These are phyloP conservation scores for Apaloderma vittatum DNA, from an alignment of 2,113 vertebrate species.

Conservation along the genomic window DNA sequence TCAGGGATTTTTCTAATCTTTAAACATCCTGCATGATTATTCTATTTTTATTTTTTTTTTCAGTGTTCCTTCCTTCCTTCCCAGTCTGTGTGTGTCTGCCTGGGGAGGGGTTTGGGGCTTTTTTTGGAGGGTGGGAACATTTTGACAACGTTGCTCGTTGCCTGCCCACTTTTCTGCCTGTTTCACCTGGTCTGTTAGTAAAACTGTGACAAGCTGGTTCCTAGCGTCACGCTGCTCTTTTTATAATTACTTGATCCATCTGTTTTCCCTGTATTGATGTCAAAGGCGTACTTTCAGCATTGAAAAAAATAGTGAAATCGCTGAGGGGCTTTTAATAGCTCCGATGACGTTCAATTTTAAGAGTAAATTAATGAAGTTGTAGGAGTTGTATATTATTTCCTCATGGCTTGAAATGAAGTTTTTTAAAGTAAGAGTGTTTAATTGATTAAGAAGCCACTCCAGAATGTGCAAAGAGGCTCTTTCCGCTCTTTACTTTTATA, in stretches of 20 bases:
- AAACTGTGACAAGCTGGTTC: slow-evolving; percentile 30
- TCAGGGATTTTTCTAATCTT: not conserved
- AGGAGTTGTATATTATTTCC: not conserved
- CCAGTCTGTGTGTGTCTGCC: not conserved
- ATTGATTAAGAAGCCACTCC: slow-evolving; percentile 47
- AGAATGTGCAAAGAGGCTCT: not conserved
- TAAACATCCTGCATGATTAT: not conserved
- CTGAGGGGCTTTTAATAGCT: slow-evolving; percentile 42
- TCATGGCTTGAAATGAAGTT: slow-evolving; percentile 8
- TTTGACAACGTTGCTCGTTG: not conserved
- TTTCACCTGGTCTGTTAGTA: slow-evolving; percentile 2
- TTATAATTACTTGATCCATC: slow-evolving; percentile 14
- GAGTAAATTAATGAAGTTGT: slow-evolving; percentile 12
- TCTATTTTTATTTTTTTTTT: not conserved
- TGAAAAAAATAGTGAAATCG: slow-evolving; percentile 11
- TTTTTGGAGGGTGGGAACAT: not conserved
- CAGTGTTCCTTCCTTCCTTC: not conserved
- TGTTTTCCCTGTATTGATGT: slow-evolving; percentile 41
- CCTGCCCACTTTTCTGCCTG: not conserved
- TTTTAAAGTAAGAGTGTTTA: slow-evolving; percentile 13
- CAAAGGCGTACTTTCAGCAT: not conserved
- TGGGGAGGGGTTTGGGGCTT: no score
- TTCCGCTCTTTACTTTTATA: not conserved
- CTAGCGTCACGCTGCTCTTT: not conserved
- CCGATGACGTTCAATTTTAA: not conserved